Percentiles rank a stretch among this genome's conserved stretches.
phyloP scores from a whole-genome alignment of 2,888 invertebrate genomes.

The Drosophila ochracea region DNA sequence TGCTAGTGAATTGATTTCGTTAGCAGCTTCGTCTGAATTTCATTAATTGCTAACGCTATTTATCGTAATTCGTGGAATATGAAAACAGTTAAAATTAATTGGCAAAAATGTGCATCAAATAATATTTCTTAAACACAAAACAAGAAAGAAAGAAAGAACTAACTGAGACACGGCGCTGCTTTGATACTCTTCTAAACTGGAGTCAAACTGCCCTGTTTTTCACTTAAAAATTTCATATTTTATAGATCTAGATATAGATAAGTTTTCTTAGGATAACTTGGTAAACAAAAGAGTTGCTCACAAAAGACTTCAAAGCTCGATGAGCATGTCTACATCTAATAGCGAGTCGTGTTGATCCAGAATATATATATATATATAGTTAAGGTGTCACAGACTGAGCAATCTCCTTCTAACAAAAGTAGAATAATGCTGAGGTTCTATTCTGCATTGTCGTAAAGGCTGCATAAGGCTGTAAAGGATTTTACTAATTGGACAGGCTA shows the following conservation, averaged over 20 bases:
- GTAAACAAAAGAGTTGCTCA: too few species aligned
- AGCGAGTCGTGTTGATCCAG: neutral
- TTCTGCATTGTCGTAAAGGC: neutral
- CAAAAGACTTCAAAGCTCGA: too few species aligned
- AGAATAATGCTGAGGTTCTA: neutral
- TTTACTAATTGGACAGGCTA: neutral
- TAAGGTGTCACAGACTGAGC: neutral
- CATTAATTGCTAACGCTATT: neutral
- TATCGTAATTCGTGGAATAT: neutral
- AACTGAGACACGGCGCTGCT: neutral
- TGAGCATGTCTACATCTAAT: too few species aligned
- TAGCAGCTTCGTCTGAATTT: neutral
- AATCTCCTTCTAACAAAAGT: neutral
- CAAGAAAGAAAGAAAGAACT: neutral
- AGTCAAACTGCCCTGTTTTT: neutral
- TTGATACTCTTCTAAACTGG: neutral
- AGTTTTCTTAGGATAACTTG: neutral
- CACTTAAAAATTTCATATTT: neutral
- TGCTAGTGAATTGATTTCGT: neutral
- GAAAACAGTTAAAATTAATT: neutral
- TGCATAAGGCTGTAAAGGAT: neutral
- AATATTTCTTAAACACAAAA: neutral
- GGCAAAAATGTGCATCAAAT: neutral
- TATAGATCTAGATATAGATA: neutral
- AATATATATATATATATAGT: neutral